phyloP scores from a whole-genome alignment of 64 coral and sea anemone genomes.

The Porites australiensis region DNA sequence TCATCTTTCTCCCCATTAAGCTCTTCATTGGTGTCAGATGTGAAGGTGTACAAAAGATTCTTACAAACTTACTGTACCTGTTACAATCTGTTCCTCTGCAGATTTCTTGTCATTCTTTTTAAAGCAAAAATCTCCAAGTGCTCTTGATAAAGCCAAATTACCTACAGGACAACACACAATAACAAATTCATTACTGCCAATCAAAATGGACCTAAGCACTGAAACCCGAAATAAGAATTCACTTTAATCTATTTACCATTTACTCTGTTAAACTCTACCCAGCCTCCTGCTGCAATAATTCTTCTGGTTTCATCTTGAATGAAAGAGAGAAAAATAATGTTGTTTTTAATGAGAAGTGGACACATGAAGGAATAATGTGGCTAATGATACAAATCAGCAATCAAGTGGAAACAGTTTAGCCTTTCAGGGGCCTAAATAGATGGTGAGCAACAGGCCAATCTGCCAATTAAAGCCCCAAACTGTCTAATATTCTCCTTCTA shows the following conservation, averaged over 20 bases:
- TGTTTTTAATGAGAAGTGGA: neutral
- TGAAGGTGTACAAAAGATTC: neutral
- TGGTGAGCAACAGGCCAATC: too few relatives aligned
- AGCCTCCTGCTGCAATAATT: slow-evolving; percentile 99
- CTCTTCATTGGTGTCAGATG: too few relatives aligned
- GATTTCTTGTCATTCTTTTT: slow-evolving; percentile 98
- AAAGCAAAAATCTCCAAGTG: slow-evolving; percentile 99
- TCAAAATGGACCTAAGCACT: too few relatives aligned
- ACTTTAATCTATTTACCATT: slow-evolving; percentile 76
- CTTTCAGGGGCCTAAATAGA: too few relatives aligned
- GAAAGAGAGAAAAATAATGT: neutral
- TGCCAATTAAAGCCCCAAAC: too few relatives aligned
- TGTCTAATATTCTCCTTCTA: too few relatives aligned
- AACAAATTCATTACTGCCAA: too few relatives aligned
- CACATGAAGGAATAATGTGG: neutral
- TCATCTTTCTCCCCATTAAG: too few relatives aligned
- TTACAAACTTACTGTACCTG: slow-evolving; percentile 56
- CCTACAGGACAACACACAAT: slow-evolving; percentile 52
- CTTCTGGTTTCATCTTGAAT: slow-evolving; percentile 96
- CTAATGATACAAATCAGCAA: neutral
- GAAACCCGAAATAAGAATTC: neutral
- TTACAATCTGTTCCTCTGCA: slow-evolving; percentile 98
- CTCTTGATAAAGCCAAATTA: slow-evolving; percentile 96
- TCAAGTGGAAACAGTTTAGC: too few relatives aligned
- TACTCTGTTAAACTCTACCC: slow-evolving; percentile 99